These are phyloP conservation scores for Micromussa lordhowensis DNA, from an alignment of 92 coral and sea anemone genomes.

Conservation along the genomic window DNA sequence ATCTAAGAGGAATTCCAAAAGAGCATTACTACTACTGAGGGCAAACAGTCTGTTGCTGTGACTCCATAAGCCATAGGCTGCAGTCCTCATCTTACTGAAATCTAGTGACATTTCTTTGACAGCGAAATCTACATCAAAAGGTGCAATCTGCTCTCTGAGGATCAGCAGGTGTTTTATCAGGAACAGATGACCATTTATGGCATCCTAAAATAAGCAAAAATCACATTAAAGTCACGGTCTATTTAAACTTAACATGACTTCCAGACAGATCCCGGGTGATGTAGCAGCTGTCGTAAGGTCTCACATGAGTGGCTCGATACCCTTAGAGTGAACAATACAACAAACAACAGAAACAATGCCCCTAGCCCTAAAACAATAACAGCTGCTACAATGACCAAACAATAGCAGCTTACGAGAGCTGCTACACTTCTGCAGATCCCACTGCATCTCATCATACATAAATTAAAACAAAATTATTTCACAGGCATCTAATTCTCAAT, in stretches of 20 bases:
- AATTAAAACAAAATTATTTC: too few species aligned
- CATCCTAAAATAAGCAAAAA: slow-evolving; percentile 66
- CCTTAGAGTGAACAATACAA: too few species aligned
- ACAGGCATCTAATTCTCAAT: too few species aligned
- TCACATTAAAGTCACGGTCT: background rate
- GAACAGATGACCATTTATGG: slow-evolving; percentile 95
- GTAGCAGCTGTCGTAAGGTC: too few species aligned
- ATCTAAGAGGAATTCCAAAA: slow-evolving; percentile 94
- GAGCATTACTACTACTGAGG: slow-evolving; percentile 88
- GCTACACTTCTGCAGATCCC: too few species aligned
- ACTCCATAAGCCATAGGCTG: slow-evolving; percentile 97
- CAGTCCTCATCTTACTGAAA: slow-evolving; percentile 95
- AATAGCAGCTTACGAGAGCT: too few species aligned
- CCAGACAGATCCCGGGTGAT: too few species aligned
- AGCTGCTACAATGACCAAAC: too few species aligned
- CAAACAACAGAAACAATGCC: too few species aligned
- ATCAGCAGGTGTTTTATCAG: slow-evolving; percentile 94
- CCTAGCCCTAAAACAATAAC: too few species aligned
- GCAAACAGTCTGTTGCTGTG: slow-evolving; percentile 93
- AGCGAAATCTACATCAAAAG: slow-evolving; percentile 98
- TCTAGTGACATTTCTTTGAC: slow-evolving; percentile 97
- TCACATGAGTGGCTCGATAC: too few species aligned
- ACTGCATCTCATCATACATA: too few species aligned
- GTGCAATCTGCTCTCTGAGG: slow-evolving; percentile 98
- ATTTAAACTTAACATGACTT: background rate